A percentile compares a stretch with the other conserved stretches of the same genome.
phyloP scores from a whole-genome alignment of 2,113 vertebrate species.

The Clinocottus analis region DNA sequence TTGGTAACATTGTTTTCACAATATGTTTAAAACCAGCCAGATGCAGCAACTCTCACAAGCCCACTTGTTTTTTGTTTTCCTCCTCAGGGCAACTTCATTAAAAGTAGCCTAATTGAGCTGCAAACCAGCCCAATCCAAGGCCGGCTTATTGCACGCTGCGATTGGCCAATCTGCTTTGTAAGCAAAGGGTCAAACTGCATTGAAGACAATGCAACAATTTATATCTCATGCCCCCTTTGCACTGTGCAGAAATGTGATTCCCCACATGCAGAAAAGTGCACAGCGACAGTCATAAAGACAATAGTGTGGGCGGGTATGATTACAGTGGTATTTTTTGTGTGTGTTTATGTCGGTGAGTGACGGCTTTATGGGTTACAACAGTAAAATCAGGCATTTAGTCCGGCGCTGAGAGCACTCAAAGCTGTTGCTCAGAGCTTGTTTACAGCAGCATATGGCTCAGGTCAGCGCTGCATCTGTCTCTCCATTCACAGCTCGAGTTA shows the following conservation, averaged over 20 bases:
- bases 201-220: too few species aligned
- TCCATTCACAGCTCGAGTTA: conserved; percentile 9
- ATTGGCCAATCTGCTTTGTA: background rate
- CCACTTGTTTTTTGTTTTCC: too few species aligned
- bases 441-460: conserved; percentile 55
- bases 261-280: too few species aligned
- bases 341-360: background rate
- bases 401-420: conserved; percentile 5
- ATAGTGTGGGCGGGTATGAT: background rate
- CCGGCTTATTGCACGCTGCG: background rate
- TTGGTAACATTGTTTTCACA: background rate
- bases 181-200: background rate
- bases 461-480: conserved; percentile 59
- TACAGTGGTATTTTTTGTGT: background rate
- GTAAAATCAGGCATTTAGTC: conserved; percentile 25
- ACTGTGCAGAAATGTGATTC: too few species aligned
- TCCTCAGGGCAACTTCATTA: too few species aligned
- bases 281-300: background rate
- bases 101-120: background rate
- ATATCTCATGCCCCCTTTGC: too few species aligned
- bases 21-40: background rate
- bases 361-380: background rate
- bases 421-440: conserved; percentile 40
- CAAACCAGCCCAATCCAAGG: background rate
- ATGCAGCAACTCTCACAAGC: too few species aligned